A percentile compares a stretch with the other conserved stretches of the same genome.
Evolutionary conservation across 2,797 vertebrate genomes (phyloP).

Genomic region (Delichon dasypus): DNA sequence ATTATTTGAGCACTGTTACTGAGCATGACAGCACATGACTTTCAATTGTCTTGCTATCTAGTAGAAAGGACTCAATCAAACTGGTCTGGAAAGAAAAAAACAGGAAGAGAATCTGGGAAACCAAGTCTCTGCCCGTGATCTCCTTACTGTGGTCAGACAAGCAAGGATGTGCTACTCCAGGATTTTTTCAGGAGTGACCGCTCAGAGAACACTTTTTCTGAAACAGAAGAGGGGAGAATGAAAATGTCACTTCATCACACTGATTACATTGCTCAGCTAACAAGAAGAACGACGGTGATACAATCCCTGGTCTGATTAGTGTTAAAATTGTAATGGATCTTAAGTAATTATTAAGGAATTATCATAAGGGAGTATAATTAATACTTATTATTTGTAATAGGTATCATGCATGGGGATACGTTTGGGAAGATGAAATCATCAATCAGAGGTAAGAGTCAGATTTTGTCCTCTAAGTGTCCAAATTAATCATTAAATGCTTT

Average conservation of each 20-base stretch:
- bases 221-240: not conserved
- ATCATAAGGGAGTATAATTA: not conserved
- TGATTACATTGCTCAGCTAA: not conserved
- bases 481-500: not conserved
- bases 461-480: not conserved
- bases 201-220: not conserved
- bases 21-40: not conserved
- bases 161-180: not conserved
- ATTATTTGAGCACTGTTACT: not conserved
- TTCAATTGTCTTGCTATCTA: not conserved
- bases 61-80: not conserved
- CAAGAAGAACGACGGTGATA: not conserved
- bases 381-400: conserved; percentile 29
- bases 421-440: conserved; percentile 17
- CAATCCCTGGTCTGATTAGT: not conserved
- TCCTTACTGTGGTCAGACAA: not conserved
- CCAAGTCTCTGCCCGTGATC: not conserved
- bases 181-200: not conserved
- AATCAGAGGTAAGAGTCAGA: not conserved
- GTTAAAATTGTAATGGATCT: conserved; percentile 18
- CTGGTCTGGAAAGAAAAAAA: not conserved
- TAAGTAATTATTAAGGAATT: conserved; percentile 32
- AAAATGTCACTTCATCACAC: not conserved
- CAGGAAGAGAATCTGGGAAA: not conserved
- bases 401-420: not conserved